These are phyloP conservation scores for Drosophila peninsularis DNA, from an alignment of 2,888 invertebrate genomes.

Conservation along the genomic window DNA sequence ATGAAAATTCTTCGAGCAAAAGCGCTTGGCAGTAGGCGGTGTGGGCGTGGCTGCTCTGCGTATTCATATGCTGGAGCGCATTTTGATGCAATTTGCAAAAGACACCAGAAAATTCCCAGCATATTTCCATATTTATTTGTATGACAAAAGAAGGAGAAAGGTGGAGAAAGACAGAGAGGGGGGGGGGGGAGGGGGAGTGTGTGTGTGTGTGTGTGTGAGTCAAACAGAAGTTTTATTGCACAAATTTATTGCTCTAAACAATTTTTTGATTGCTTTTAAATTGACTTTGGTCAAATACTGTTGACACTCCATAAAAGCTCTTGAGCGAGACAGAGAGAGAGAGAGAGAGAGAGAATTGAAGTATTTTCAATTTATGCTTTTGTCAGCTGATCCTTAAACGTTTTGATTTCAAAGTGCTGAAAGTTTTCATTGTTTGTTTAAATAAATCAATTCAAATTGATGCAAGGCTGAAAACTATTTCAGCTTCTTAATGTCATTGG, in stretches of 20 bases:
- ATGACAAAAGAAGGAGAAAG: neutral
- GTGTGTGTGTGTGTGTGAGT: neutral
- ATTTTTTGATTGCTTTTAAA: conserved; percentile 16
- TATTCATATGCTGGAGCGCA: conserved; percentile 34
- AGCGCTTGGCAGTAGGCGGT: neutral
- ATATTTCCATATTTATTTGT: conserved; percentile 17
- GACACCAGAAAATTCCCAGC: conserved; percentile 17
- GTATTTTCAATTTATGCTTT: conserved; percentile 1
- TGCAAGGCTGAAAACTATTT: neutral
- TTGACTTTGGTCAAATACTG: conserved; percentile 8
- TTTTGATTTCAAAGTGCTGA: neutral
- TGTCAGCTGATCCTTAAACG: conserved; percentile 2
- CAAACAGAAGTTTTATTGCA: conserved; percentile 4
- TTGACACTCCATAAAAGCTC: neutral
- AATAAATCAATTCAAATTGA: no score
- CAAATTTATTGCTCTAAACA: conserved; percentile 2
- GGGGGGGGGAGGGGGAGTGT: no score
- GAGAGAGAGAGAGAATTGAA: neutral
- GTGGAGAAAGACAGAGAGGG: no score
- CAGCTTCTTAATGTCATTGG: neutral
- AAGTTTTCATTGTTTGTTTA: neutral
- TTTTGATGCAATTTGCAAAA: conserved; percentile 41
- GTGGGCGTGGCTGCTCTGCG: neutral
- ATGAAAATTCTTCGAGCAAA: conserved; percentile 12
- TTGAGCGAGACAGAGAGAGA: neutral